Evolutionary conservation across 2,888 invertebrate genomes (phyloP).

Genomic region (Amiota minor): DNA sequence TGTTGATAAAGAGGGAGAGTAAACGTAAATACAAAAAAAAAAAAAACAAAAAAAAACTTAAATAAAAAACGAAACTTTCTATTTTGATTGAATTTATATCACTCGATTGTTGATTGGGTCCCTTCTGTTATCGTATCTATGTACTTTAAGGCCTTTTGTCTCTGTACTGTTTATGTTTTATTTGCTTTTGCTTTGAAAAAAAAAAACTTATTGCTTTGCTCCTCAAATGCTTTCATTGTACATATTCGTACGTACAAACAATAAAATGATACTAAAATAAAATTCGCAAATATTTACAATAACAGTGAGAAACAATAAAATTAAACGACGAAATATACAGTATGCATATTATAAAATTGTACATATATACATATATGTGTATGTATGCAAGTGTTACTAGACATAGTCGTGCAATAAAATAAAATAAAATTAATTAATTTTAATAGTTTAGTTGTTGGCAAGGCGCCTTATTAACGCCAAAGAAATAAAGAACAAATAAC

Average conservation of each 20-base stretch:
- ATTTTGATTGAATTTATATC: slow-evolving; percentile 3
- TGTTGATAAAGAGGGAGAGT: background rate
- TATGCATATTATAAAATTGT: background rate
- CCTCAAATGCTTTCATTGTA: background rate
- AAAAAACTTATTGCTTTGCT: slow-evolving; percentile 5
- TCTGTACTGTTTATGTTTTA: no score
- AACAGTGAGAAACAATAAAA: background rate
- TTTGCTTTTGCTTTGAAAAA: no score
- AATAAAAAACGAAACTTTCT: slow-evolving; percentile 13
- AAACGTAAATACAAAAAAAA: background rate
- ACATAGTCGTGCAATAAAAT: no score
- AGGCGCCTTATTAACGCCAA: slow-evolving; percentile 1
- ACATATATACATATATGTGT: background rate
- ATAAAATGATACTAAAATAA: background rate
- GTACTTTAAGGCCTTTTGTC: no score
- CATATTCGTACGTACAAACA: background rate
- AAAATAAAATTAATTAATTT: no score
- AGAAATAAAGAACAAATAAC: background rate
- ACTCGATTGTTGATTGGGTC: no score
- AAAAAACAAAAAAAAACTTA: background rate
- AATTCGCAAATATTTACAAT: slow-evolving; percentile 9
- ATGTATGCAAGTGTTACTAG: no score
- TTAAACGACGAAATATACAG: background rate
- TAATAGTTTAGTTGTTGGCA: background rate
- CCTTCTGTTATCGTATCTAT: no score